These are phyloP conservation scores for Microtus obscurus DNA, from an alignment of 2,797 vertebrate species.

Conservation along the genomic window DNA sequence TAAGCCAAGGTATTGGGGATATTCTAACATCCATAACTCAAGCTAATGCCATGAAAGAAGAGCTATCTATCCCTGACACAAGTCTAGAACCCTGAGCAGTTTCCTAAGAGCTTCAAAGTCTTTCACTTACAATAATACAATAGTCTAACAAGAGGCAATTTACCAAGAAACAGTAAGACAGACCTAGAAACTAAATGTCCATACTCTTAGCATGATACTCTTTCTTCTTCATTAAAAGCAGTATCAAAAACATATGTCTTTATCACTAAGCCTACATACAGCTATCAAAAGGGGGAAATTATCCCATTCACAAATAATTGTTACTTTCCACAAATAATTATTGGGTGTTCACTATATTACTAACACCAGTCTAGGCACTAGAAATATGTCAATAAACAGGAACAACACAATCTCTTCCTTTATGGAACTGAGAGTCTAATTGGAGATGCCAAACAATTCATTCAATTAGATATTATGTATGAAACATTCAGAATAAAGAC, in stretches of 20 bases:
- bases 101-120: slow-evolving; percentile 37
- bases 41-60: slow-evolving; percentile 19
- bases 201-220: neutral
- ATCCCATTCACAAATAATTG: slow-evolving; percentile 50
- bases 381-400: slow-evolving; percentile 42
- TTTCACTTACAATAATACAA: neutral
- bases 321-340: slow-evolving; percentile 35
- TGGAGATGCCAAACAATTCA: neutral
- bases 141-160: slow-evolving; percentile 34
- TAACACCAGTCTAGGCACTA: slow-evolving; percentile 17
- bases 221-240: slow-evolving; percentile 55
- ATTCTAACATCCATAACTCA: neutral
- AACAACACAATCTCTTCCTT: slow-evolving; percentile 51
- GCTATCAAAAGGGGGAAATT: neutral
- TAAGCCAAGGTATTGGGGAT: neutral
- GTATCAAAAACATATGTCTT: slow-evolving; percentile 34
- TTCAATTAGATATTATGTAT: slow-evolving; percentile 17
- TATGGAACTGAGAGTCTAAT: slow-evolving; percentile 46
- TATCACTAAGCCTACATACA: slow-evolving; percentile 31
- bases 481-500: neutral
- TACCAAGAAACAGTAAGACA: slow-evolving; percentile 47
- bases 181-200: slow-evolving; percentile 50
- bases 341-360: slow-evolving; percentile 3
- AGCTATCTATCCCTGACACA: neutral
- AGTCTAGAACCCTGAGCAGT: neutral